Conservation (phyloP, 2,888 invertebrate genomes). For the Acronicta aceris region DNA sequence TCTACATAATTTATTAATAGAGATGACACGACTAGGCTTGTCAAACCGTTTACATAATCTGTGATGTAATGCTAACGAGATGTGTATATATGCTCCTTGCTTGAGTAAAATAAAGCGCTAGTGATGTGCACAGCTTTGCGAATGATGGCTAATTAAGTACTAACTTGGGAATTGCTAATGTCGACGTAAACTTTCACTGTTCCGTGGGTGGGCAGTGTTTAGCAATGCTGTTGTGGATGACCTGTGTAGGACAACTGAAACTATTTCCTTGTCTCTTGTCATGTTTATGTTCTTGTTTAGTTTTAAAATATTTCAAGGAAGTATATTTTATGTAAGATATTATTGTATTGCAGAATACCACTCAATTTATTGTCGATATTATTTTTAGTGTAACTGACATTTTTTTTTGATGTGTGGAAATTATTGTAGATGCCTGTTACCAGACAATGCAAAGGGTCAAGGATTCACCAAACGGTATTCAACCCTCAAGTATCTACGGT, state of each 20-base stretch:
- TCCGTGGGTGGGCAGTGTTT: conserved; percentile 33
- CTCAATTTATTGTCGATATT: no score
- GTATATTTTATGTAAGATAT: no score
- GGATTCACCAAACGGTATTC: no score
- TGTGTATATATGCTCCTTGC: conserved; percentile 45
- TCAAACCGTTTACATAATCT: conserved; percentile 77
- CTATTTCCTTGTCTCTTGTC: neutral
- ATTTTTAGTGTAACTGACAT: no score
- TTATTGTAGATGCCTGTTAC: no score
- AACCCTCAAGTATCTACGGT: no score
- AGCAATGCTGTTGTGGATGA: conserved; percentile 23
- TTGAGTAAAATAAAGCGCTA: conserved; percentile 44
- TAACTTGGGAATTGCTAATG: conserved; percentile 30
- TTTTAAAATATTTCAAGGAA: no score
- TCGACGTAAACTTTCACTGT: conserved; percentile 42
- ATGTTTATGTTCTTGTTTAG: no score
- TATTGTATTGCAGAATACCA: no score
- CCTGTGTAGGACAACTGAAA: neutral
- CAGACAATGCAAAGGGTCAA: no score
- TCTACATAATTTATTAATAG: conserved; percentile 69
- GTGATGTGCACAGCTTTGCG: conserved; percentile 16
- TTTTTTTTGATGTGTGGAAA: no score
- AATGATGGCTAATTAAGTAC: conserved; percentile 40
- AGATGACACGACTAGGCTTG: conserved; percentile 75
- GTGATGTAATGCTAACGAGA: conserved; percentile 65